These are phyloP conservation scores for Synergus japonicus DNA, from an alignment of 2,888 invertebrate genomes.

Conservation along the genomic window DNA sequence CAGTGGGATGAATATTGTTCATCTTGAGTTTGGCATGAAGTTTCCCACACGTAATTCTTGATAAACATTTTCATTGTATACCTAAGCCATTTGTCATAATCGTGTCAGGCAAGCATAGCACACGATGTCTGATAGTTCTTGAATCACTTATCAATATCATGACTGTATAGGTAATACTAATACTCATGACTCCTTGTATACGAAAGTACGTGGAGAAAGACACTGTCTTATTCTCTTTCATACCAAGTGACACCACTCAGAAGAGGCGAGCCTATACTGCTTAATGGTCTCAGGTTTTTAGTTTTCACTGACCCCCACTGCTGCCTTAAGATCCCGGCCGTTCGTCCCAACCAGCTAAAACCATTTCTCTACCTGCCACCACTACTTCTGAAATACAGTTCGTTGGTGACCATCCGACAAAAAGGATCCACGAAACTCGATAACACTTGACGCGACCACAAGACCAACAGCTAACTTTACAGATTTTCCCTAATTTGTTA, in stretches of 20 bases:
- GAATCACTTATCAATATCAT: too few species aligned
- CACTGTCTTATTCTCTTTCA: neutral
- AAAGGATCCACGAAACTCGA: constrained; percentile 47
- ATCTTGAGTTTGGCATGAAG: too few species aligned
- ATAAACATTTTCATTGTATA: too few species aligned
- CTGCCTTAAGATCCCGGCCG: constrained; percentile 27
- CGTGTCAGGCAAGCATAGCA: neutral
- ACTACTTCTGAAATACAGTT: constrained; percentile 65
- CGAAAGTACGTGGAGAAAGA: neutral
- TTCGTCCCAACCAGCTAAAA: constrained; percentile 54
- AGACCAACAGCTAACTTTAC: neutral
- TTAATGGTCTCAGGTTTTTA: constrained; percentile 51
- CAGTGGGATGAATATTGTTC: too few species aligned
- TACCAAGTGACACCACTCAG: neutral
- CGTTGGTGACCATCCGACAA: constrained; percentile 60
- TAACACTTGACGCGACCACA: neutral
- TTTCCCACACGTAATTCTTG: too few species aligned
- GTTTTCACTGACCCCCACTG: constrained; percentile 66
- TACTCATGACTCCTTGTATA: neutral
- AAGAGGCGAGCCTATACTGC: constrained; percentile 16
- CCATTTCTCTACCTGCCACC: constrained; percentile 67
- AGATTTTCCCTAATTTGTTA: neutral
- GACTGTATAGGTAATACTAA: too few species aligned
- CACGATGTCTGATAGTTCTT: neutral
- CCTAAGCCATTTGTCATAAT: neutral